Base-by-base conservation (phyloP, 2,888 invertebrate genomes). In the Busseola fusca region DNA sequence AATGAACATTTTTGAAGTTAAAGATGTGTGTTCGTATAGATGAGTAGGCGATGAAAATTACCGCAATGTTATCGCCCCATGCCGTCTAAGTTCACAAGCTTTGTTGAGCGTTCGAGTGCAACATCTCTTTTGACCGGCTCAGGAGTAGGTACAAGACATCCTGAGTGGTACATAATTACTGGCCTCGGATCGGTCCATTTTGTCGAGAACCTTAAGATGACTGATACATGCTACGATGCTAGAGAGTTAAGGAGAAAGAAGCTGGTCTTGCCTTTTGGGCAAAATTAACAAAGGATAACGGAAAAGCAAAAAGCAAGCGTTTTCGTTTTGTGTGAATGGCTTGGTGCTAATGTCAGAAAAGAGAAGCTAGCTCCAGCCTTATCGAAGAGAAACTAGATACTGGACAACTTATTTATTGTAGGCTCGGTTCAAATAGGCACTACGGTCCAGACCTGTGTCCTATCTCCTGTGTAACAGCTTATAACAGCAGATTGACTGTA, bases 1-100 rank as follows among this genome's bases (percentile, higher is more conserved):
- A 42, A 64, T 78, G 59, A 66, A 48, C 48, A 63, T 63, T 56
- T 64, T 45, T 58, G 21, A 37, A 52, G 57, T 45, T 34, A 30
- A 50, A 42, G 18, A 64, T 74, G 48, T 78, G 52, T 45, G 57
- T 30, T 52, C n/a, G 27, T 48, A 16, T 21, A 4, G n/a, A n/a
- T n/a, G 30, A 45, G 14, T n/a, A 14, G 3, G 18, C 1, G 30
- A 25, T 48, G 21, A 25, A 54, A 52, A 45, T 62, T 40, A 48
- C 30, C 27, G 21, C 25, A 18, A 65, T 63, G 10, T 16, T 40
- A 40, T 18, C 40, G 40, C 27, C 7, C 14, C 6, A 14, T 27
- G 52, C 5, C 6, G 14, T 12, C 42, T 45, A 52, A 52, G 18
- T 12, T 16, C 40, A 59, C 16, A 64, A 56, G 16, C 5, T 54